Evolutionary conservation across 2,797 vertebrate genomes (phyloP), one percentile per base, ranked within the genome.

Genomic region (Zonotrichia albicollis): DNA sequence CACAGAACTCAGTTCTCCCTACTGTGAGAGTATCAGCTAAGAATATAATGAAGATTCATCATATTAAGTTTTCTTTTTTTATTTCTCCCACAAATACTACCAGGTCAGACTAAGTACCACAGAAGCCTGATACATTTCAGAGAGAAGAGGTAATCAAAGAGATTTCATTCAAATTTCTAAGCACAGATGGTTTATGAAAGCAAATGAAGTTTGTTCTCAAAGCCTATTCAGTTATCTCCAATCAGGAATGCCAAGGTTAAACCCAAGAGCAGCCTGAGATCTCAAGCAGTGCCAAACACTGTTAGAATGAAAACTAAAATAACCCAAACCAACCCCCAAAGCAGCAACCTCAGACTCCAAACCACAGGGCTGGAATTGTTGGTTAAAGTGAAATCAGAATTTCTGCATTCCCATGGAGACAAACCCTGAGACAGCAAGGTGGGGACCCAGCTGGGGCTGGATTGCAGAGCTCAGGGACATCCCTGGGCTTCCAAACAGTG

Each of bases 161-260:
- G 40, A 64, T 4, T 42, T 50, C 26, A 26, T 10, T 45, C 32
- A 3, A 2, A 13, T 48, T 84, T 61, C 15, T 8, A 54, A 75
- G 36, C 1, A 3, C 18, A 60, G 45, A 50, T 17, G 23, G 48
- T 65, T 90, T 54, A 51, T 9, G 50, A 38, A 83, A 78, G 38
- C 32, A 72, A 61, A 32, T 26, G 6, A 53, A 65, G 27, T 25
- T 84, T 81, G 46, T 32, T 57, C 66, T 65, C 58, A 32, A 76
- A 36, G 62, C 11, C 20, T 29, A 4, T 8, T 40, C 42, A 32
- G 32, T 58, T 89, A 85, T 89, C 75, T 80, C 51, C 16, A 15
- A 25, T 13, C 50, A 89, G 84, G 85, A 88, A 82, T 74, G n/a
- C 34, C 86, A 92, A 92, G 84, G 81, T 74, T 73, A 57, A 87